Evolutionary conservation across 2,113 vertebrate species (phyloP).

Genomic region (Nyctibius bracteatus): DNA sequence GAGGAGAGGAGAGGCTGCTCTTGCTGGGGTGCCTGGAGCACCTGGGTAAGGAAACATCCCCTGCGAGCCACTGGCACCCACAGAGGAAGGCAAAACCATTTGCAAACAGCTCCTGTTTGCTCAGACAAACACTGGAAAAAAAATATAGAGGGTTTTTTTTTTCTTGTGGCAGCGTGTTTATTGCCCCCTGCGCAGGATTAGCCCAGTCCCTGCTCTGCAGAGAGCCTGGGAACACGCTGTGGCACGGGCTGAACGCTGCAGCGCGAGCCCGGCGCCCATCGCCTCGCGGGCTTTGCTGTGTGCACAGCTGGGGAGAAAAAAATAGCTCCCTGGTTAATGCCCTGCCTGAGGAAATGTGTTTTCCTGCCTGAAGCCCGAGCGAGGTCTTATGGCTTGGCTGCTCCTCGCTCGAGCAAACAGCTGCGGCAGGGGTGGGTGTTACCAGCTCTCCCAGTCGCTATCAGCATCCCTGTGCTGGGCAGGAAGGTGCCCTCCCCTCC

Average conservation of each 20-base stretch:
- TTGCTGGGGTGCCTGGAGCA: rapidly evolving
- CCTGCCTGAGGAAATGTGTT: constrained; percentile 11
- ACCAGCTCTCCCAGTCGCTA: rapidly evolving
- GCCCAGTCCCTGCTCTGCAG: too few species aligned
- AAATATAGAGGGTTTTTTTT: not conserved
- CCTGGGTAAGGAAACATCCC: not conserved
- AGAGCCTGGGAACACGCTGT: not conserved
- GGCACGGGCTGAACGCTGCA: too few species aligned
- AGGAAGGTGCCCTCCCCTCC: not conserved
- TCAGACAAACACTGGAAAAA: not conserved
- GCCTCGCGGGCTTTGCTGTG: not conserved
- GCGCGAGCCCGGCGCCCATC: not conserved
- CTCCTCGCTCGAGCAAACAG: not conserved
- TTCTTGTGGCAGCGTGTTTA: not conserved
- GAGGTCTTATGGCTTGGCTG: not conserved
- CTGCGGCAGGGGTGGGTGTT: not conserved
- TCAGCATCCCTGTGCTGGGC: not conserved
- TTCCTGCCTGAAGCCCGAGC: not conserved
- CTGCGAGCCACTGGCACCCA: not conserved
- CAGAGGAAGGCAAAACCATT: not conserved
- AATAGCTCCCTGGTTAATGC: not conserved
- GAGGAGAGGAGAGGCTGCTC: not conserved
- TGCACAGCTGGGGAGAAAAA: constrained; percentile 4
- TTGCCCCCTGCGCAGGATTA: not conserved
- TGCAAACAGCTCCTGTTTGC: constrained; percentile 21